Evolutionary conservation across 2,113 vertebrate species (phyloP), one percentile per base, ranked within the genome.

Genomic region (Lophura nycthemera): DNA sequence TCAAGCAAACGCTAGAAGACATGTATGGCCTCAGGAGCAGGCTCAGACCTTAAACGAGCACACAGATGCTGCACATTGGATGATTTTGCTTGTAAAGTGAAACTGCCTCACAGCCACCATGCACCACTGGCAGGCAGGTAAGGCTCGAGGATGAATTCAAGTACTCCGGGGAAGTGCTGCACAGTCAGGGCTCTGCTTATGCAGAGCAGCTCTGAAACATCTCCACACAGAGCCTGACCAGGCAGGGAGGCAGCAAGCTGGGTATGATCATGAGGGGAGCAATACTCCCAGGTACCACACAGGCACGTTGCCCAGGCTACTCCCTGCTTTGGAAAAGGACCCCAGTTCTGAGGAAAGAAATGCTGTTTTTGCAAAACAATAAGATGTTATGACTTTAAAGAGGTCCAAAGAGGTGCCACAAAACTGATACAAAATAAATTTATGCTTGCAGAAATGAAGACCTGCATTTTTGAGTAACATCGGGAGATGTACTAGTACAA

Each of bases 111-210:
- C 0, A 1, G 18, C 36, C 52, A 10, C 48, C 11, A 19, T 18
- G 42, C 29, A 16, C 34, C 5, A 8, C 13, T 3, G 20, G 36
- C 5, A 1, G 74, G 36, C 57, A 34, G 38, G 14, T 5, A 11
- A 30, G 20, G 57, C 20, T 8, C 0, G 0, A 91, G n/a, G 36
- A 56, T 22, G 63, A 81, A 21, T 4, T 27, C 1, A 0, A 52
- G 13, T 69, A 50, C n/a, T 25, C 47, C 43, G 18, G 13, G 42
- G 42, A 63, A 72, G 7, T 24, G 48, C 25, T 64, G 17, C 3
- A 0, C 10, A 36, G n/a, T 1, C 3, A 0, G 48, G 34, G 54
- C 42, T 45, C 40, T 66, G 27, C 29, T 72, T 42, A 47, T 11
- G 1, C 36, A 24, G 12, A 57, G 8, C 40, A 86, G 52, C 12